phyloP scores from a whole-genome alignment of 2,888 invertebrate species.

The Ophion costatus region DNA sequence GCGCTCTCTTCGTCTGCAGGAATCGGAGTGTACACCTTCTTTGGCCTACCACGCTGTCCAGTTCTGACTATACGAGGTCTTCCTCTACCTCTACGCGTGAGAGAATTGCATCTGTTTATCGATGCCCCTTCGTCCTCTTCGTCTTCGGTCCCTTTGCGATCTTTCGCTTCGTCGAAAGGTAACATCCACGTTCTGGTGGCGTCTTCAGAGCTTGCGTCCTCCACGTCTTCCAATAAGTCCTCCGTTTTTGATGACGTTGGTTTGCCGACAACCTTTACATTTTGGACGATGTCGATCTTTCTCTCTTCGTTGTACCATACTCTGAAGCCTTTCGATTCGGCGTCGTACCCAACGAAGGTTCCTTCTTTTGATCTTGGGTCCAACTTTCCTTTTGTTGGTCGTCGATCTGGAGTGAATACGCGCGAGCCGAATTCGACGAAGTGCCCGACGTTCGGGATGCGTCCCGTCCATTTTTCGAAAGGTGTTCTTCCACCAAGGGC shows the following conservation, averaged over 20 bases:
- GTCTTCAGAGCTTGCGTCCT: background rate
- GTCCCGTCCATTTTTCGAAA: slow-evolving; percentile 7
- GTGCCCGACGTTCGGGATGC: background rate
- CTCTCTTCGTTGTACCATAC: slow-evolving; percentile 26
- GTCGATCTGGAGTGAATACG: slow-evolving; percentile 22
- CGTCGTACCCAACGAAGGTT: slow-evolving; percentile 39
- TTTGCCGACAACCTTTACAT: slow-evolving; percentile 12
- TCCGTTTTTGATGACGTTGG: background rate
- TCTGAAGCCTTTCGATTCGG: slow-evolving; percentile 48
- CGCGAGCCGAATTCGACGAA: slow-evolving; percentile 20
- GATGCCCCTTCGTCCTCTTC: slow-evolving; percentile 16
- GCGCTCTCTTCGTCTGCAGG: slow-evolving; percentile 9
- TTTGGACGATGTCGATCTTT: slow-evolving; percentile 36
- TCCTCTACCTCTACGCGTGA: slow-evolving; percentile 41
- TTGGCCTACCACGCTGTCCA: slow-evolving; percentile 59
- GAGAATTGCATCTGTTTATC: slow-evolving; percentile 10
- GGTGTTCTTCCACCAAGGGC: slow-evolving; percentile 22
- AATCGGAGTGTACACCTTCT: slow-evolving; percentile 42
- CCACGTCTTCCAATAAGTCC: background rate
- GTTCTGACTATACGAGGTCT: slow-evolving; percentile 49
- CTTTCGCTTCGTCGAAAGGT: background rate
- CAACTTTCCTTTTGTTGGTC: slow-evolving; percentile 43
- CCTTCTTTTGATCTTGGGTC: slow-evolving; percentile 35
- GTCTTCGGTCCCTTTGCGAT: slow-evolving; percentile 17
- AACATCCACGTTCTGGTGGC: background rate